Conservation (phyloP, 2,797 vertebrate genomes). For the Scyliorhinus canicula region DNA sequence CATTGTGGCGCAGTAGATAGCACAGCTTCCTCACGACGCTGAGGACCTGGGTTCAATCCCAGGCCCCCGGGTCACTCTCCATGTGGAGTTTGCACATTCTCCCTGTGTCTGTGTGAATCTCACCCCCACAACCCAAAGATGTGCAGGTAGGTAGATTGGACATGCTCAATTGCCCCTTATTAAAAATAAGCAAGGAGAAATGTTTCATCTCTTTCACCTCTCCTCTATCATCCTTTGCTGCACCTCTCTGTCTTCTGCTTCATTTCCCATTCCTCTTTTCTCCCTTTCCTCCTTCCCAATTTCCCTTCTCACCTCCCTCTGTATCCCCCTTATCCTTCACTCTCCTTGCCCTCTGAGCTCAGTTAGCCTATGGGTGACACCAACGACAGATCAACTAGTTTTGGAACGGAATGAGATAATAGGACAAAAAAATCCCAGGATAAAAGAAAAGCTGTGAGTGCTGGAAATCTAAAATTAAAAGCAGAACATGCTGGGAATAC, state of each 20-base stretch:
- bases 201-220: not conserved
- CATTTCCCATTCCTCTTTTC: not conserved
- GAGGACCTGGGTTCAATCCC: too few relatives aligned
- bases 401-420: not conserved
- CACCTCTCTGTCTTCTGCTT: not conserved
- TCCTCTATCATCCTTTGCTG: not conserved
- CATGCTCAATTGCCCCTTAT: too few relatives aligned
- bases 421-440: not conserved
- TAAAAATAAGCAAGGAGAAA: too few relatives aligned
- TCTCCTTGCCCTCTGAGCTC: not conserved
- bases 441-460: not conserved
- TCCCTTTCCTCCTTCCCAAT: not conserved
- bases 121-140: too few relatives aligned
- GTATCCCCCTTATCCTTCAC: not conserved
- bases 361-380: not conserved
- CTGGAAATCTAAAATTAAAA: not conserved
- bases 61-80: too few relatives aligned
- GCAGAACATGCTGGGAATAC: not conserved
- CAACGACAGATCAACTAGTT: not conserved
- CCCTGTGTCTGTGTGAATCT: too few relatives aligned
- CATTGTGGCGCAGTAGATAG: too few relatives aligned
- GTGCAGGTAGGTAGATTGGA: too few relatives aligned
- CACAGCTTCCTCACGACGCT: too few relatives aligned
- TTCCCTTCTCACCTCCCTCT: too few relatives aligned
- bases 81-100: too few relatives aligned